Evolutionary conservation across 30 jellyfish, hydroid and myxozoan species (phyloP), one percentile per base, ranked within the genome.

Genomic region (Hydractinia symbiolongicarpus): DNA sequence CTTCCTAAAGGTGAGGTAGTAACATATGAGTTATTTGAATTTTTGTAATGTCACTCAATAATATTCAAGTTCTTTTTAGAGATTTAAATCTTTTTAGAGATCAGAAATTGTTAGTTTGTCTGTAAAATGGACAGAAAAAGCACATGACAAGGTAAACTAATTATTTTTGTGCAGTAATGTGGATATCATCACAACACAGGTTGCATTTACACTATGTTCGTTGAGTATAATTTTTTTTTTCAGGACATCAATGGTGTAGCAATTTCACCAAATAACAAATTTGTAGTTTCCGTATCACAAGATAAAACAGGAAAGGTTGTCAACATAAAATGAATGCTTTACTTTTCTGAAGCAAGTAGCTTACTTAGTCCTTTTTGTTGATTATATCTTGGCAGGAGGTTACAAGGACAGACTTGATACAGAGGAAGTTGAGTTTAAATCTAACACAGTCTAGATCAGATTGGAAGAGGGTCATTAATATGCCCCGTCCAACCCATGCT

Each of bases 271-370:
- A 88, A 88, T 78, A 94, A 88, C 53, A 88, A 83, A 55, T 75
- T 88, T 10, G 53, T 88, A 21, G 96, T 85, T 4, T 66, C 96
- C 40, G 96, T 85, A 6, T 88, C 96, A 3, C 96, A 88, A 66
- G 96, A 88, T 67, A 83, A 83, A 72, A 88, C 89, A 21, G 94
- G 94, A 55, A 88, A 88, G 82, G 96, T 88, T 72, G 15, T 73
- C 5, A 13, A 64, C 9, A 30, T 30, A 30, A 30, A 30, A 30
- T 30, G 44, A 30, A 30, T 30, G 44, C 44, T 30, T 30, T 30
- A 30, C 44, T 30, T 30, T 2, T 30, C 44, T 30, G 44, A 30
- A 30, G 44, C 44, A 30, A 30, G 44, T 30, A 30, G 44, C 44
- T 30, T 30, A 30, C 44, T 30, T 30, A 30, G 44, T 30, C 44